phyloP scores from a whole-genome alignment of 2,797 vertebrate species.

The Intellagama lesueurii region DNA sequence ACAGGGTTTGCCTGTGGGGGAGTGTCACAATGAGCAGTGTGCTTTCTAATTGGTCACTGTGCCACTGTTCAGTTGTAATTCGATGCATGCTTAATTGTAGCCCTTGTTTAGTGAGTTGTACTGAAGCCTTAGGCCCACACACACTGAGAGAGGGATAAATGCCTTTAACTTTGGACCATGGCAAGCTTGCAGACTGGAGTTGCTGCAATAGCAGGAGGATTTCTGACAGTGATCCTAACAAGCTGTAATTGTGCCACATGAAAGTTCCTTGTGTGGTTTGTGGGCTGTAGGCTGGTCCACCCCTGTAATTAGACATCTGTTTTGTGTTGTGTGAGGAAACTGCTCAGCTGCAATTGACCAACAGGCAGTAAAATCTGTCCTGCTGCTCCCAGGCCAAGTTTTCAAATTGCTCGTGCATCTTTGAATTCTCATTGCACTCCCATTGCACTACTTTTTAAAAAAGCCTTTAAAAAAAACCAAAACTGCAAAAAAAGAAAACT shows the following conservation, averaged over 20 bases:
- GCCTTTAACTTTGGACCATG: neutral
- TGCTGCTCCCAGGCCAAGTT: neutral
- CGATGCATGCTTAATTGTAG: neutral
- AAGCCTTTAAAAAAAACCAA: too few species aligned
- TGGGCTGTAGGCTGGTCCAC: neutral
- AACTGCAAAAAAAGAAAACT: too few species aligned
- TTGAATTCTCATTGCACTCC: neutral
- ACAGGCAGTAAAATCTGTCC: neutral
- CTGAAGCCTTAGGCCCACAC: neutral
- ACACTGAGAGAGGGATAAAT: neutral
- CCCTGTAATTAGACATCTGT: conserved; percentile 20
- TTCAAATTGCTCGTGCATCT: neutral
- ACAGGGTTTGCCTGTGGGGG: too few species aligned
- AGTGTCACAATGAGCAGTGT: too few species aligned
- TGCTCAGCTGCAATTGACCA: conserved; percentile 18
- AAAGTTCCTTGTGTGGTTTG: conserved; percentile 31
- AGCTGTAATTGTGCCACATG: conserved; percentile 20
- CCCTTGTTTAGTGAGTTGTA: neutral
- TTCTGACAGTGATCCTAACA: neutral
- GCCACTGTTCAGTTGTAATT: neutral
- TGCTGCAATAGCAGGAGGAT: neutral
- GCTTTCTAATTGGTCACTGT: too few species aligned
- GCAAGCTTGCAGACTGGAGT: neutral
- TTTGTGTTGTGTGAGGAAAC: conserved; percentile 9
- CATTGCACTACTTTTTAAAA: too few species aligned